Base-by-base conservation (phyloP, 1,140 invertebrate species). In the Acromyrmex heyeri region DNA sequence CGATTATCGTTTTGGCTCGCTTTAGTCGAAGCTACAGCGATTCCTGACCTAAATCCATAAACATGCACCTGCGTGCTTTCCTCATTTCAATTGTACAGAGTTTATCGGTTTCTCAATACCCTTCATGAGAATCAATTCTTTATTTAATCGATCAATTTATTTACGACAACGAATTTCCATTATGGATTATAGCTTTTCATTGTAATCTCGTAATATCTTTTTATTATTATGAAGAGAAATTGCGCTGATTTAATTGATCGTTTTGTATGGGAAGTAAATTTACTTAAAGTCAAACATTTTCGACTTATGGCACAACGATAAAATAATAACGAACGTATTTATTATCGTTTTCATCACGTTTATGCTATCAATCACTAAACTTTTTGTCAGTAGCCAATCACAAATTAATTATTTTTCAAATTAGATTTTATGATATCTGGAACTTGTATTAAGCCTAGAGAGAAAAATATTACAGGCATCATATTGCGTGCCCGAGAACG, bases 41-140 rank as follows among this genome's bases (percentile, higher is more conserved):
- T 82, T 85, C 72, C 77, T 91, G 90, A 90, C 87, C 77, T 81
- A 77, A 82, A 88, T 90, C 38, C 70, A 69, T 21, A 48, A 87
- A 78, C 75, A 50, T 73, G 86, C 81, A 81, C 88, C 83, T 86
- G 70, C 62, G 61, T 38, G 30, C 55, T 67, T 81, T 14, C 14
- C 21, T 34, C 30, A 57, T 85, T 85, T 85, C 50, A 78, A 85
- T 85, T 53, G n/a, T 44, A 65, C 18, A 38, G 27, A 53, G 50
- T 27, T 65, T 73, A 73, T 59, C n/a, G 38, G 14, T 48, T 59
- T 82, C 38, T 61, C 48, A 30, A 73, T 59, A 59, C 7, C 3
- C 24, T 61, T 64, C 18, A 30, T 21, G 3, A 24, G 18, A 75
- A 61, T 34, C 27, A 50, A 73, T 81, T 81, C 21, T 55, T 81